Base-by-base conservation (phyloP, 1,140 invertebrate genomes). In the Ectropis grisescens region DNA sequence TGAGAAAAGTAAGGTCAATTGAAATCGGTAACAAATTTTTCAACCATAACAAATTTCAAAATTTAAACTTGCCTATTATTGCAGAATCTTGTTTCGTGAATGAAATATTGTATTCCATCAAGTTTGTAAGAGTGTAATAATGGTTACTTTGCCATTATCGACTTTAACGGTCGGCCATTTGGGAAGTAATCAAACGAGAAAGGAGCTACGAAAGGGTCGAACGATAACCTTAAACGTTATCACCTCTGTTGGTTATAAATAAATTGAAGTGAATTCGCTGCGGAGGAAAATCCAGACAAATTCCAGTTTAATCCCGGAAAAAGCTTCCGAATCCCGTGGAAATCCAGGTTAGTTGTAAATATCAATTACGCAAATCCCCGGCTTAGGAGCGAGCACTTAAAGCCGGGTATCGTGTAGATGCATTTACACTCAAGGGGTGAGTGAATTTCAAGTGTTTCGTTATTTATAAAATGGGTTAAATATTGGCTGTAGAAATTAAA, bases 301-400 rank as follows among this genome's bases (percentile, higher is more conserved):
- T 74, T 60, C 54, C 47, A 43, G 34, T 51, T 57, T 75, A 74
- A 75, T 75, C 65, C 68, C 45, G 49, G 37, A 39, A 57, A 64
- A 54, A 69, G 60, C 61, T 49, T 62, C 55, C 55, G 47, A 58
- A n/a, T n/a, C n/a, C n/a, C n/a, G n/a, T n/a, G n/a, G n/a, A n/a
- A 58, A 71, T 79, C 65, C 69, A 71, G 71, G 71, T 76, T 76
- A 79, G 65, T 68, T 58, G 74, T 79, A 79, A 79, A 79, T 79
- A 79, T 79, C 74, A 75, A 79, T 79, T 79, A 79, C 70, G 58
- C 58, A 71, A 76, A 76, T 65, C 56, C 67, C 55, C 38, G 29
- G 54, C 66, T 58, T 74, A 6, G 71, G 70, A 43, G 29, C 33
- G 43, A 68, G 61, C 55, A 47, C 46, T 58, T 62, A 57, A 51